phyloP scores from a whole-genome alignment of 1,140 invertebrate species.

The Diploscapter pachys region DNA sequence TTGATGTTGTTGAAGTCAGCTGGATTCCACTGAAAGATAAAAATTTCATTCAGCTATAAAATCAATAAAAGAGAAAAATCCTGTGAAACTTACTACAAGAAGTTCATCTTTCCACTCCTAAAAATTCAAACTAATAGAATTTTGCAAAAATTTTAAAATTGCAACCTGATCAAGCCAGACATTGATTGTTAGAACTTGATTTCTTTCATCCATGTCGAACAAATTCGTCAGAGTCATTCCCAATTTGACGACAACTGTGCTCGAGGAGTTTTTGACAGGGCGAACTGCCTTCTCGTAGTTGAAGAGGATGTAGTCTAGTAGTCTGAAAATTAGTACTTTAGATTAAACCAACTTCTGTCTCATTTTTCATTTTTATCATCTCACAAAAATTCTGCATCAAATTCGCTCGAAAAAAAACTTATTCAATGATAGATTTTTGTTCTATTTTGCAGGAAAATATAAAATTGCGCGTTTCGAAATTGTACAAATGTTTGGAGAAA shows the following conservation, averaged over 20 bases:
- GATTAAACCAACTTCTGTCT: no score
- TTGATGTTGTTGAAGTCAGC: constrained; percentile 84
- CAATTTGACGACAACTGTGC: constrained; percentile 64
- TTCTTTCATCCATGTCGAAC: constrained; percentile 67
- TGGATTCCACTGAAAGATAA: constrained; percentile 73
- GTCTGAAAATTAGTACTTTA: constrained; percentile 14
- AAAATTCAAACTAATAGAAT: not conserved
- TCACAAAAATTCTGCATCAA: no score
- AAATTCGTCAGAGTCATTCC: constrained; percentile 68
- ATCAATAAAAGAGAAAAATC: no score
- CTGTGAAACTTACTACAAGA: constrained; percentile 59
- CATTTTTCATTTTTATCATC: no score
- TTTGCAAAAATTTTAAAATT: no score
- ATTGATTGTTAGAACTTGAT: constrained; percentile 67
- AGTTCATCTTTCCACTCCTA: constrained; percentile 84
- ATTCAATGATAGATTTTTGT: no score
- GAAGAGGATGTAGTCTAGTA: constrained; percentile 63
- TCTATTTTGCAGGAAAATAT: no score
- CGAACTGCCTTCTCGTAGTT: constrained; percentile 66
- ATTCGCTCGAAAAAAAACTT: no score
- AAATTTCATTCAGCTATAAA: no score
- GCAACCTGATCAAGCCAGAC: constrained; percentile 66
- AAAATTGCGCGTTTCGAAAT: no score
- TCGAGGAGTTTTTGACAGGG: constrained; percentile 64
- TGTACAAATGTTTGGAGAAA: no score